These are phyloP conservation scores for Saxidomus purpurata DNA, from an alignment of 1,140 invertebrate genomes.

Conservation along the genomic window DNA sequence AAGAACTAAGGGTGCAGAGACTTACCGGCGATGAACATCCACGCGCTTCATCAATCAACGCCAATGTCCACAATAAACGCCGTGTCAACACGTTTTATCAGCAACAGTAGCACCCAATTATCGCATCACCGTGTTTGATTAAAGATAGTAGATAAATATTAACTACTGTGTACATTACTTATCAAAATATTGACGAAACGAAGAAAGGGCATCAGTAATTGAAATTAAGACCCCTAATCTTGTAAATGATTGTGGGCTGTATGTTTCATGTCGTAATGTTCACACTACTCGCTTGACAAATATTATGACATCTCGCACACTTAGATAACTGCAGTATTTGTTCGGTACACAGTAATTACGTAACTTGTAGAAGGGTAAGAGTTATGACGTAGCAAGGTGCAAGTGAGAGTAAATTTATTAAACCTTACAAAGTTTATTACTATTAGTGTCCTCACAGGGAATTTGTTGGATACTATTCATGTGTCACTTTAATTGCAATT, in stretches of 20 bases:
- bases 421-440: too few species aligned
- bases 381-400: background rate
- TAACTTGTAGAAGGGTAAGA: background rate
- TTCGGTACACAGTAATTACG: background rate
- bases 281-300: conserved; percentile 30
- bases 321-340: background rate
- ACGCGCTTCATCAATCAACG: background rate
- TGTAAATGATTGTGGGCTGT: background rate
- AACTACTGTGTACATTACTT: conserved; percentile 34
- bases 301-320: conserved; percentile 35
- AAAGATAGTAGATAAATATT: conserved; percentile 42
- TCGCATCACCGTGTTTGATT: conserved; percentile 27
- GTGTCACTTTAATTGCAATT: too few species aligned
- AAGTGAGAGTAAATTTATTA: too few species aligned
- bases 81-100: conserved; percentile 40
- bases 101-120: conserved; percentile 44
- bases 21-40: background rate
- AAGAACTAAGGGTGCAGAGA: background rate
- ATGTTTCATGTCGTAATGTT: conserved; percentile 19
- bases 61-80: background rate
- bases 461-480: too few species aligned
- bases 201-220: conserved; percentile 20
- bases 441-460: too few species aligned
- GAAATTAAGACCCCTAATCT: conserved; percentile 28
- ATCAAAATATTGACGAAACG: background rate